These are phyloP conservation scores for Dicycla oo DNA, from an alignment of 2,888 invertebrate genomes.

Conservation along the genomic window DNA sequence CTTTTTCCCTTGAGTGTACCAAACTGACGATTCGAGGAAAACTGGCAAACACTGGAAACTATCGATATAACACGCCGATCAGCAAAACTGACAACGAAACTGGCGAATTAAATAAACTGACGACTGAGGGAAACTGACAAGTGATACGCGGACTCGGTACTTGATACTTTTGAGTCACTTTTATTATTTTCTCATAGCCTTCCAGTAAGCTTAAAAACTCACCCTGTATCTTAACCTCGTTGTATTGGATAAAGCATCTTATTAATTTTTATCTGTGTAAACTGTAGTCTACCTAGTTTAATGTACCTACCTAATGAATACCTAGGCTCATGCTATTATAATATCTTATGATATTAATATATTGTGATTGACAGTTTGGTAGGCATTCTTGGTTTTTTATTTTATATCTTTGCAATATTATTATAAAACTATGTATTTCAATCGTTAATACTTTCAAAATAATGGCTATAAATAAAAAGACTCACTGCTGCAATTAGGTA, in stretches of 20 bases:
- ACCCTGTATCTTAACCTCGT: not conserved
- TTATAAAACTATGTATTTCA: slow-evolving; percentile 23
- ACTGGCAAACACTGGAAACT: too few species aligned
- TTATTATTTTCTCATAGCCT: not conserved
- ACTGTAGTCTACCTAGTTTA: slow-evolving; percentile 5
- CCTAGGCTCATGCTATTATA: slow-evolving; percentile 1
- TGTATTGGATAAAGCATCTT: not conserved
- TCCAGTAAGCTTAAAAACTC: slow-evolving; percentile 13
- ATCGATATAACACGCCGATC: too few species aligned
- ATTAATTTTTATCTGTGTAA: not conserved
- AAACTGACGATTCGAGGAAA: too few species aligned
- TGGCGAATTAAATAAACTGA: too few species aligned
- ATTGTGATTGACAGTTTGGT: slow-evolving; percentile 35
- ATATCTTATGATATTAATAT: slow-evolving; percentile 3
- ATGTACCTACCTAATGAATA: slow-evolving; percentile 15
- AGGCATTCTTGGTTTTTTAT: slow-evolving; percentile 33
- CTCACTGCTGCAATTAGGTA: slow-evolving; percentile 11
- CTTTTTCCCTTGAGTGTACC: too few species aligned
- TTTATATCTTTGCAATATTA: slow-evolving; percentile 11
- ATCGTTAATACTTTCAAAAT: slow-evolving; percentile 25
- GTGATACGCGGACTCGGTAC: too few species aligned
- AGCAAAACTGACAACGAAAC: too few species aligned
- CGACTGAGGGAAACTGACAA: too few species aligned
- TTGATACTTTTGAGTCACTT: too few species aligned
- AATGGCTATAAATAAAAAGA: slow-evolving; percentile 42